Conservation (phyloP, 37 sponge, comb jelly and placozoan species). For the Agelas oroides region DNA sequence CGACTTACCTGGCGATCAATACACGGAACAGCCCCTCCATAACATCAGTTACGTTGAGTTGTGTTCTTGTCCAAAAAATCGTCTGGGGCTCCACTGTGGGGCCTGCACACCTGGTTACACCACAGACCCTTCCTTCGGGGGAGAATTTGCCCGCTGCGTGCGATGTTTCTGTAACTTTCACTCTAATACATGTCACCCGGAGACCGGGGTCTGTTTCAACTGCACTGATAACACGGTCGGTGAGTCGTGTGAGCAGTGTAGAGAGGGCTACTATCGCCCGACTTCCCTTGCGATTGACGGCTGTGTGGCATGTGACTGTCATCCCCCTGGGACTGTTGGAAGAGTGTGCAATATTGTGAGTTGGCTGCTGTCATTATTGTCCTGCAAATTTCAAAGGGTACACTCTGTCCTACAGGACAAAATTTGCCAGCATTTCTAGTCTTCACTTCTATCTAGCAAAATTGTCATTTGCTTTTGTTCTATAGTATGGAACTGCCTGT, state of each 20-base stretch:
- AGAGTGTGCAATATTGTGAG: slow-evolving; percentile 1
- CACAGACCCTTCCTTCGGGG: slow-evolving; percentile 62
- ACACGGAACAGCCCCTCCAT: slow-evolving; percentile 2
- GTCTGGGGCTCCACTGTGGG: slow-evolving; percentile 61
- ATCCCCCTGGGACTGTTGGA: neutral
- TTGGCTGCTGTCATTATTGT: slow-evolving; percentile 3
- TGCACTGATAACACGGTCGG: slow-evolving; percentile 75
- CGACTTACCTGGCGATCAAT: neutral
- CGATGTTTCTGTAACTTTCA: slow-evolving; percentile 79
- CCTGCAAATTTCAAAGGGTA: neutral
- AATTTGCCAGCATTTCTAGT: too few species aligned
- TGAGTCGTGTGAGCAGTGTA: slow-evolving; percentile 63
- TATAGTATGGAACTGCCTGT: too few species aligned
- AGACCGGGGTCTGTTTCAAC: slow-evolving; percentile 65
- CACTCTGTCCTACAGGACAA: too few species aligned
- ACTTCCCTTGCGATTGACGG: neutral
- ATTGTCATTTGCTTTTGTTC: too few species aligned
- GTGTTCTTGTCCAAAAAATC: slow-evolving; percentile 64
- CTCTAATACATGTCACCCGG: slow-evolving; percentile 74
- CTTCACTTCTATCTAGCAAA: too few species aligned
- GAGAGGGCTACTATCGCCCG: slow-evolving; percentile 59
- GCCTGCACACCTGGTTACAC: slow-evolving; percentile 68
- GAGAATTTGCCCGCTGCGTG: slow-evolving; percentile 78
- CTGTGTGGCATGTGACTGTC: slow-evolving; percentile 22
- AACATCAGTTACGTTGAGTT: slow-evolving; percentile 66